Conservation (phyloP, 2,888 invertebrate species). For the Myopa tessellatipennis region DNA sequence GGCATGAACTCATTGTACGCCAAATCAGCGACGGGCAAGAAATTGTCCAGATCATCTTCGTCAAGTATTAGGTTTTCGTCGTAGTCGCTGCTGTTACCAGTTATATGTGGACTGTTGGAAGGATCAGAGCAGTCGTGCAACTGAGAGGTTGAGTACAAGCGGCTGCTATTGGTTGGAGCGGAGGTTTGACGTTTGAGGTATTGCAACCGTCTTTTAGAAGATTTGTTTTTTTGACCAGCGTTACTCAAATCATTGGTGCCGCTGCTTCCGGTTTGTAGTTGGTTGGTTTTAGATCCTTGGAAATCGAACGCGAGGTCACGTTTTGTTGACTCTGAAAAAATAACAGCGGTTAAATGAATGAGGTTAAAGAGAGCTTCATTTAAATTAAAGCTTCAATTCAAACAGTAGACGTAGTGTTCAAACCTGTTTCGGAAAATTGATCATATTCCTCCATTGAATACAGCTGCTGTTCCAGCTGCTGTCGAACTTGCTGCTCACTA, state of each 20-base stretch:
- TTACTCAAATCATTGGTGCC: slow-evolving; percentile 3
- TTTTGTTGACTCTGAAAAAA: slow-evolving; percentile 16
- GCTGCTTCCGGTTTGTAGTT: slow-evolving; percentile 1
- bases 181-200: slow-evolving; percentile 26
- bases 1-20: slow-evolving; percentile 68
- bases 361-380: neutral
- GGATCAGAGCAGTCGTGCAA: neutral
- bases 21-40: slow-evolving; percentile 69
- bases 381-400: no score
- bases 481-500: slow-evolving; percentile 56
- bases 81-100: slow-evolving; percentile 51
- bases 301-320: slow-evolving; percentile 1
- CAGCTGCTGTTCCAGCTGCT: slow-evolving; percentile 47
- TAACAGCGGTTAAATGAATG: neutral
- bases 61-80: slow-evolving; percentile 71
- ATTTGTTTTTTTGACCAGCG: slow-evolving; percentile 17
- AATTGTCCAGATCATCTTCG: slow-evolving; percentile 71
- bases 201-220: slow-evolving; percentile 8
- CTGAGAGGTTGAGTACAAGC: neutral
- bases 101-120: neutral
- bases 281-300: slow-evolving; percentile 7
- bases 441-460: slow-evolving; percentile 29
- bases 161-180: slow-evolving; percentile 8
- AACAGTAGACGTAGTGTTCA: neutral
- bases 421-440: slow-evolving; percentile 22